Conservation (phyloP, 2,888 invertebrate species). For the Acheta domesticus region DNA sequence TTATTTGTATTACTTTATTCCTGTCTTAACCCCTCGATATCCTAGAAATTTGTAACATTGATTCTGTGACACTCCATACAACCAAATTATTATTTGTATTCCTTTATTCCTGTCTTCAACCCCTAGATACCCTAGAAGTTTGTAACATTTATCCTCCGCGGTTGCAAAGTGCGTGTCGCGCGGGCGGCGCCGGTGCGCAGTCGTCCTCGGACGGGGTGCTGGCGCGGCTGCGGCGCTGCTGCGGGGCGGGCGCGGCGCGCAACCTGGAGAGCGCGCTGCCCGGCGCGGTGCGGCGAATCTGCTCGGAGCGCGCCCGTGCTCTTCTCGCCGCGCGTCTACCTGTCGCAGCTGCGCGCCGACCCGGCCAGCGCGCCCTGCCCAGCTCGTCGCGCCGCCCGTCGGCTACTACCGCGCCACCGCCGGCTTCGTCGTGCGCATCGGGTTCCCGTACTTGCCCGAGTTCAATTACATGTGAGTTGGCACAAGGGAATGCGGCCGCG, state of each 20-base stretch:
- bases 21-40: too few species aligned
- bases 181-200: not conserved
- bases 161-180: too few species aligned
- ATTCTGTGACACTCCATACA: too few species aligned
- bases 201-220: not conserved
- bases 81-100: too few species aligned
- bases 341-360: not conserved
- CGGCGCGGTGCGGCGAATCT: not conserved
- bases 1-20: too few species aligned
- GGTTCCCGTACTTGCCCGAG: not conserved
- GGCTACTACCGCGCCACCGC: not conserved
- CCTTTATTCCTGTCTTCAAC: too few species aligned
- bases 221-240: slow-evolving; percentile 7
- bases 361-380: not conserved
- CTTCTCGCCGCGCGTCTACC: not conserved
- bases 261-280: not conserved
- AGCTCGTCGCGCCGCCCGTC: not conserved
- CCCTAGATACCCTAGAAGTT: too few species aligned
- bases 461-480: not conserved
- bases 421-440: not conserved
- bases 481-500: not conserved
- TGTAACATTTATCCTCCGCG: too few species aligned
- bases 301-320: not conserved
- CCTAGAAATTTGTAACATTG: too few species aligned
- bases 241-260: not conserved